Base-by-base conservation (phyloP, 2,113 vertebrate species). In the Forbesichthys papilliferus region DNA sequence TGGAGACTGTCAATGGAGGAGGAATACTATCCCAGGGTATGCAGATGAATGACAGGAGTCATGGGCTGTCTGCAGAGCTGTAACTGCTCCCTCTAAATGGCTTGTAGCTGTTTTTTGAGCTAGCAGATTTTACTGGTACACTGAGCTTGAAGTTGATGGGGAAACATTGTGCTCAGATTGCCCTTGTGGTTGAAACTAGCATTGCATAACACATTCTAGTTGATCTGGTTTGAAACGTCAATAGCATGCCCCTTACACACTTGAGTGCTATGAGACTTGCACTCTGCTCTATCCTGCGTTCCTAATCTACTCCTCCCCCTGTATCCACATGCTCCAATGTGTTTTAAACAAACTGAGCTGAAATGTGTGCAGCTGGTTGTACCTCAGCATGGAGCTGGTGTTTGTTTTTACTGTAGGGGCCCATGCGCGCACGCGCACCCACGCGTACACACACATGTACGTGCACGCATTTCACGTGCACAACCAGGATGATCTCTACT, bases 401-500 rank as follows among this genome's bases (percentile, higher is more conserved):
- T 61, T 79, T 74, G 61, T 48, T 61, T 33, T 48, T 51, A 54
- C 76, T 74, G 69, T 65, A 42, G 42, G 52, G 11, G 27, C 20
- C 66, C 72, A 14, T 36, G 16, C 59, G 16, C 57, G 36, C 27
- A 48, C 42, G 65, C 56, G 49, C 49, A 60, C 53, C 16, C 48
- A 52, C 55, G 27, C n/a, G 27, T 6, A 11, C 56, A 1, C 20
- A 33, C 55, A 57, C 18, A 27, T 11, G 3, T 20, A 34, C 56
- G 7, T 68, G 76, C 27, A 27, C 27, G 27, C 27, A 27, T 2
- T 2, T 27, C 27, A 27, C 27, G 27, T 27, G 27, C 27, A 27
- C 27, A 27, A 27, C 27, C 27, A 84, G 64, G 56, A 60, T 79
- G 81, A 83, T 81, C 11, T 63, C 69, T 73, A 70, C 69, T 71